phyloP scores from a whole-genome alignment of 2,113 vertebrate species.

The Amblyopsis rosae region DNA sequence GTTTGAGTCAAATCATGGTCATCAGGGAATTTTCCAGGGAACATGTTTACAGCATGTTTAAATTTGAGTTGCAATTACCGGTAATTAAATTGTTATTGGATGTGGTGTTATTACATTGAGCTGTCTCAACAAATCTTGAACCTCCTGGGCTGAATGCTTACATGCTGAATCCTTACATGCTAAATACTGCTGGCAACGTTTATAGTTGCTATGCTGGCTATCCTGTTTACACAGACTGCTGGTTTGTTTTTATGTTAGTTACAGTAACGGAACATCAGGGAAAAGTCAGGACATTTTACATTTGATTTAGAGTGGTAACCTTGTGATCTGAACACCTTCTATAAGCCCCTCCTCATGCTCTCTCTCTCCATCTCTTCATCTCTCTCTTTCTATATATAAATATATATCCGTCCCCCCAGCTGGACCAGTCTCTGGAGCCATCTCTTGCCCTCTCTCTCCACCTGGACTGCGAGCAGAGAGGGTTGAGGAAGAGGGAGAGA shows the following conservation, averaged over 20 bases:
- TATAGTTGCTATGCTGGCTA: no score
- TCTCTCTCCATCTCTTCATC: neutral
- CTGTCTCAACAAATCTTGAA: no score
- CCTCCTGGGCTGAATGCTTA: no score
- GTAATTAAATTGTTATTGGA: no score
- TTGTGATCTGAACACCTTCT: neutral
- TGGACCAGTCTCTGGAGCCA: conserved; percentile 42
- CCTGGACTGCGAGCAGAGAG: conserved; percentile 69
- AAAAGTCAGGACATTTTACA: neutral
- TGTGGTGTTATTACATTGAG: no score
- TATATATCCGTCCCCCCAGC: conserved; percentile 16
- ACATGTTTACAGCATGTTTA: no score
- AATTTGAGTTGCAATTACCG: no score
- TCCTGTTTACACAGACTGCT: neutral
- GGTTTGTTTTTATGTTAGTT: neutral
- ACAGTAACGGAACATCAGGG: neutral
- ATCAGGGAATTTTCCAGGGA: no score
- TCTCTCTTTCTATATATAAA: neutral
- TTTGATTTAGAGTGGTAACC: no score
- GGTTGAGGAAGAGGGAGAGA: conserved; percentile 74
- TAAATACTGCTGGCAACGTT: no score
- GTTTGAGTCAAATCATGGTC: no score
- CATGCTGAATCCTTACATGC: no score
- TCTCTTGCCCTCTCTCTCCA: conserved; percentile 60
- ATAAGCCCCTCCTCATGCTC: neutral